Evolutionary conservation across 1,140 invertebrate species (phyloP), one percentile per base, ranked within the genome.

Genomic region (Lethocerus indicus): DNA sequence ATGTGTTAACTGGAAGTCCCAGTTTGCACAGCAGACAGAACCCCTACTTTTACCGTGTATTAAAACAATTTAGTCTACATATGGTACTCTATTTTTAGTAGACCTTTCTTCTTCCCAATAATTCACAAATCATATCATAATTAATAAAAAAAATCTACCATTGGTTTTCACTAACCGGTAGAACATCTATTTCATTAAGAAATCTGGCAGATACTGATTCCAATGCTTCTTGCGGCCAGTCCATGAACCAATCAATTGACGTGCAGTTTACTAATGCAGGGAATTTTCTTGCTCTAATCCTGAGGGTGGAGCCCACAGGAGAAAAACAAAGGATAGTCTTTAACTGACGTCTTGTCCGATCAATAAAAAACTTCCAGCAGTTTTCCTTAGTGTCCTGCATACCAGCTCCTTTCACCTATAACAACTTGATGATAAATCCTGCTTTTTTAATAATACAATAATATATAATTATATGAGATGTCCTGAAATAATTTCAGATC

Each of bases 311-410:
- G 1, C 90, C 89, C 50, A 92, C 88, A 0, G 90, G 90, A 1
- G 88, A 93, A 64, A 93, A 94, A 61, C 88, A 93, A 1, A 95
- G 65, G 14, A 93, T 78, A n/a, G 85, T 71, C 62, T 84, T 87
- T 3, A 87, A 59, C 57, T 75, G 65, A 39, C 67, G 70, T 47
- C 87, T 71, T 12, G 94, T 88, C 61, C 85, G 76, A 57, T 92
- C 85, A 54, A 97, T 92, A 61, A 93, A 96, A 67, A 88, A 91
- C 61, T 80, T 83, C 91, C 91, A 97, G 61, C 90, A 94, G 60
- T 91, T 94, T 61, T 96, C 91, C 55, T 79, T 74, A 0, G 84
- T 85, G 64, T 95, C 91, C 49, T 78, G 67, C 46, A 90, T 67
- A 9, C 90, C 92, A 2, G 75, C 65, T 43, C 72, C 75, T 72